Evolutionary conservation across 2,797 vertebrate genomes (phyloP).

Genomic region (Babyrousa celebensis): DNA sequence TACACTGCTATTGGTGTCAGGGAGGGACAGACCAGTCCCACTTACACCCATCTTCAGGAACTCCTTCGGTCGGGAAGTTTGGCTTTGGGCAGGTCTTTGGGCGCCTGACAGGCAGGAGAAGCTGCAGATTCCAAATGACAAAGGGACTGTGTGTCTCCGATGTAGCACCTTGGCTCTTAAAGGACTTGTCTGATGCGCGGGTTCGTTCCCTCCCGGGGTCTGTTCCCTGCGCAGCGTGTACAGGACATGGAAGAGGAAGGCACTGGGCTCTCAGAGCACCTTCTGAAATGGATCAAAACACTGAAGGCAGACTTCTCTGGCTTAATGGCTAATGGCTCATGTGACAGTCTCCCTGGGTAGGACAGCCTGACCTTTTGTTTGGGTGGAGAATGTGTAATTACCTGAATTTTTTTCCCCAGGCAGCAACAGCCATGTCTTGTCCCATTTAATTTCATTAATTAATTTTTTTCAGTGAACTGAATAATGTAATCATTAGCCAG

Average conservation of each 20-base stretch:
- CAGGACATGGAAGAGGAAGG: fast-evolving
- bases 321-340: constrained; percentile 61
- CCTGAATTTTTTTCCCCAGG: neutral
- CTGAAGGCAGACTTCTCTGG: neutral
- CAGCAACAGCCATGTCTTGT: constrained; percentile 33
- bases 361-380: constrained; percentile 77
- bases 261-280: fast-evolving
- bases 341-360: constrained; percentile 6
- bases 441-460: constrained; percentile 40
- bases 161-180: neutral
- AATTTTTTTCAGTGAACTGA: neutral
- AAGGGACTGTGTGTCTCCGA: neutral
- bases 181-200: fast-evolving
- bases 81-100: neutral
- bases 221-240: neutral
- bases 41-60: neutral
- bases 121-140: neutral
- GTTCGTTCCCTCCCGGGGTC: neutral
- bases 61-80: neutral
- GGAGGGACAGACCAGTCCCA: neutral
- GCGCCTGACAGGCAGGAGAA: neutral
- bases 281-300: neutral
- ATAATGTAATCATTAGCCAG: neutral
- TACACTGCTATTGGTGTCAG: fast-evolving
- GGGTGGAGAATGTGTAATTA: constrained; percentile 71